These are phyloP conservation scores for Nannospalax galili DNA, from an alignment of 2,113 vertebrate genomes.

Conservation along the genomic window DNA sequence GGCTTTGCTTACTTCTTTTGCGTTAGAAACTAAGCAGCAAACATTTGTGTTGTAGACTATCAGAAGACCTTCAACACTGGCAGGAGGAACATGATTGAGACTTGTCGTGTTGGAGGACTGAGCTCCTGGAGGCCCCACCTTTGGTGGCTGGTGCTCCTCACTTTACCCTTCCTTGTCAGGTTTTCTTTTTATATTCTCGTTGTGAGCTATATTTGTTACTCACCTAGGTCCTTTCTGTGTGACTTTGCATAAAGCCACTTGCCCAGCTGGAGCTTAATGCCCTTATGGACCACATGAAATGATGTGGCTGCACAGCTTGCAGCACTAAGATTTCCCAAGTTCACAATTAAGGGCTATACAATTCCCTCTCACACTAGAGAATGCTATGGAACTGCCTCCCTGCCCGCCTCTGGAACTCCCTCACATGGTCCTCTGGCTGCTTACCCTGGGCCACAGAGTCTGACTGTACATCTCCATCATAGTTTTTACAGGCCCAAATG, in stretches of 20 bases:
- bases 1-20: background rate
- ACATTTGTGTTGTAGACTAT: background rate
- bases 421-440: background rate
- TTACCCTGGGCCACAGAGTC: slow-evolving; percentile 98
- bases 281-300: background rate
- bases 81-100: background rate
- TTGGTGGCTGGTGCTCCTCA: background rate
- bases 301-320: background rate
- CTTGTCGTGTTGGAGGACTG: background rate
- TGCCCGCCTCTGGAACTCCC: background rate
- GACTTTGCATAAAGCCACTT: background rate
- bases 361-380: background rate
- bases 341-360: background rate
- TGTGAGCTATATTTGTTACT: background rate
- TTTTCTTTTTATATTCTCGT: background rate
- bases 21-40: background rate
- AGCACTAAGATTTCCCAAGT: background rate
- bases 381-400: background rate
- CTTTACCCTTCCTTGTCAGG: background rate
- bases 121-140: background rate
- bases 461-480: slow-evolving; percentile 98
- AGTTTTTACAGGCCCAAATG: slow-evolving; percentile 99
- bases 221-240: background rate
- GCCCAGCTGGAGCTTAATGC: background rate
- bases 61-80: background rate